Conservation (phyloP, 2,888 invertebrate species). For the Noctuana brunneofusca region DNA sequence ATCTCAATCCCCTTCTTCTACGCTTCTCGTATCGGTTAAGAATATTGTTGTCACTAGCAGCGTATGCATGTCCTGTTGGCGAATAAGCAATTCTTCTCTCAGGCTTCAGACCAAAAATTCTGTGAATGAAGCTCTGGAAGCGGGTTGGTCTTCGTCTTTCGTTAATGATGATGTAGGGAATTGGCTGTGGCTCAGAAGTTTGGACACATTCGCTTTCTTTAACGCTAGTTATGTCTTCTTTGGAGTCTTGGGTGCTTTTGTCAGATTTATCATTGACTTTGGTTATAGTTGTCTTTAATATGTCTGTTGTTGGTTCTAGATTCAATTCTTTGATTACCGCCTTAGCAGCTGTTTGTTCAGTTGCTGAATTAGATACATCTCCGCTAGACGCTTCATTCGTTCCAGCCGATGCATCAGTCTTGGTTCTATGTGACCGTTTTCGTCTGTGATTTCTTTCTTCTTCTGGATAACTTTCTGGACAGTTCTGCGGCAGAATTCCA, state of each 20-base stretch:
- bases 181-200: constrained; percentile 39
- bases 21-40: constrained; percentile 51
- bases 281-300: constrained; percentile 43
- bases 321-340: constrained; percentile 57
- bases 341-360: constrained; percentile 47
- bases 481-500: constrained; percentile 59
- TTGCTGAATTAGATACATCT: constrained; percentile 42
- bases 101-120: constrained; percentile 60
- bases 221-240: constrained; percentile 43
- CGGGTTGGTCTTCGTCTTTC: constrained; percentile 57
- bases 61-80: constrained; percentile 52
- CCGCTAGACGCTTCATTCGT: constrained; percentile 57
- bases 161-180: constrained; percentile 50
- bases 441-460: constrained; percentile 42
- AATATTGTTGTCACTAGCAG: constrained; percentile 65
- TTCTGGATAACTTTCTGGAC: constrained; percentile 29
- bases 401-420: constrained; percentile 64
- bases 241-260: constrained; percentile 48
- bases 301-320: constrained; percentile 48
- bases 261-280: constrained; percentile 36
- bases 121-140: constrained; percentile 66
- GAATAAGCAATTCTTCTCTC: constrained; percentile 46
- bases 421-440: constrained; percentile 63
- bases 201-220: constrained; percentile 50
- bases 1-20: constrained; percentile 43